phyloP scores from a whole-genome alignment of 2,113 vertebrate species.

The Alces alces region DNA sequence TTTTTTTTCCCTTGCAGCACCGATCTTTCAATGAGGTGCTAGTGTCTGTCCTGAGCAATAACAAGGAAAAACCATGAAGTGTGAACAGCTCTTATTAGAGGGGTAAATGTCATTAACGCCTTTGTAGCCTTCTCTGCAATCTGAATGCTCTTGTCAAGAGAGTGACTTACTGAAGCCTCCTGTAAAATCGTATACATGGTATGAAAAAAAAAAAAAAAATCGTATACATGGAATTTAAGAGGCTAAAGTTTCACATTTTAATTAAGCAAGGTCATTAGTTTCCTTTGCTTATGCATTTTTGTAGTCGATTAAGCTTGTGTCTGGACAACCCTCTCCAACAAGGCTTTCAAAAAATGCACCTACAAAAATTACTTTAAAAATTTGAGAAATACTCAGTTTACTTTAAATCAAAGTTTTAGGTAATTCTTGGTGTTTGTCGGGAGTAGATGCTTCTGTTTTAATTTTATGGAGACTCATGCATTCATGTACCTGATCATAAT shows the following conservation, averaged over 20 bases:
- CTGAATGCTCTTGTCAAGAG: constrained; percentile 66
- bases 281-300: not conserved
- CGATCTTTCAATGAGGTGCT: constrained; percentile 82
- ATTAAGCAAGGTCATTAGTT: constrained; percentile 67
- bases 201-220: too few relatives aligned
- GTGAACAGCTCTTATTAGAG: constrained; percentile 81
- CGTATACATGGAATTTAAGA: constrained; percentile 55
- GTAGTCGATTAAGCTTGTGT: not conserved
- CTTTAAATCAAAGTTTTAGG: not conserved
- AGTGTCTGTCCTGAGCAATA: constrained; percentile 81
- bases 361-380: constrained; percentile 32
- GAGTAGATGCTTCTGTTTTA: not conserved
- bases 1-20: constrained; percentile 79
- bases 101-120: constrained; percentile 82
- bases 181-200: constrained; percentile 56
- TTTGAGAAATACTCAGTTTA: not conserved
- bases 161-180: constrained; percentile 40
- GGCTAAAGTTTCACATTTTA: constrained; percentile 70
- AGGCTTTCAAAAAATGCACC: constrained; percentile 5
- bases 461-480: not conserved
- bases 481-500: not conserved
- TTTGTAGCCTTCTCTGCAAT: constrained; percentile 74
- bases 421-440: not conserved
- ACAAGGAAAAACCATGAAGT: constrained; percentile 79
- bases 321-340: constrained; percentile 13